These are phyloP conservation scores for Contarinia nasturtii DNA, from an alignment of 1,140 invertebrate genomes.

Conservation along the genomic window DNA sequence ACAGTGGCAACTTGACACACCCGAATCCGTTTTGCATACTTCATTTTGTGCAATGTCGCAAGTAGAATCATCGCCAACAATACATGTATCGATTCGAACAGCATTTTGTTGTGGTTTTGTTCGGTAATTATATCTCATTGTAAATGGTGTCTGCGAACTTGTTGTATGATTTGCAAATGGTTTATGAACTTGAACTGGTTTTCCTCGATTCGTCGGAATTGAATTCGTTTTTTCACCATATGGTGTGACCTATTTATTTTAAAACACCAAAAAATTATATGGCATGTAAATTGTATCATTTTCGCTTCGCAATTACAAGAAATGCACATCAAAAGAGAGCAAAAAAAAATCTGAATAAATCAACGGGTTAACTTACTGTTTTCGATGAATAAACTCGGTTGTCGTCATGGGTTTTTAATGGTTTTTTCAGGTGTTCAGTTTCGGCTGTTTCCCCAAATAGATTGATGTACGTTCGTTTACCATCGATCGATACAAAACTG, in stretches of 20 bases:
- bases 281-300: too few species aligned
- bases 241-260: too few species aligned
- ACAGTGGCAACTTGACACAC: slow-evolving; percentile 83
- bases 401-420: too few species aligned
- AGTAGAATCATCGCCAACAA: slow-evolving; percentile 82
- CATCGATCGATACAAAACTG: slow-evolving; percentile 82
- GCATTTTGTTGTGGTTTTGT: slow-evolving; percentile 39
- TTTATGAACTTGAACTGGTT: slow-evolving; percentile 8
- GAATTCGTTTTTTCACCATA: too few species aligned
- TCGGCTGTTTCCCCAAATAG: slow-evolving; percentile 44
- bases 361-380: too few species aligned
- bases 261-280: too few species aligned
- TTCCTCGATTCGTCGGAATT: too few species aligned
- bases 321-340: too few species aligned
- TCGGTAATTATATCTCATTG: slow-evolving; percentile 19
- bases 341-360: too few species aligned
- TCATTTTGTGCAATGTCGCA: slow-evolving; percentile 76
- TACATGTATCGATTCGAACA: slow-evolving; percentile 79
- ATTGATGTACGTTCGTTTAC: slow-evolving; percentile 73
- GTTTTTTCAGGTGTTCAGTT: slow-evolving; percentile 9
- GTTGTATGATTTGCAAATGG: slow-evolving; percentile 8
- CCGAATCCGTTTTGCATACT: slow-evolving; percentile 66
- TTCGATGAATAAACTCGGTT: too few species aligned
- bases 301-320: too few species aligned
- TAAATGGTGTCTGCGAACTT: slow-evolving; percentile 4